Conservation (phyloP, 2,113 vertebrate genomes). For the Dipodomys merriami region DNA sequence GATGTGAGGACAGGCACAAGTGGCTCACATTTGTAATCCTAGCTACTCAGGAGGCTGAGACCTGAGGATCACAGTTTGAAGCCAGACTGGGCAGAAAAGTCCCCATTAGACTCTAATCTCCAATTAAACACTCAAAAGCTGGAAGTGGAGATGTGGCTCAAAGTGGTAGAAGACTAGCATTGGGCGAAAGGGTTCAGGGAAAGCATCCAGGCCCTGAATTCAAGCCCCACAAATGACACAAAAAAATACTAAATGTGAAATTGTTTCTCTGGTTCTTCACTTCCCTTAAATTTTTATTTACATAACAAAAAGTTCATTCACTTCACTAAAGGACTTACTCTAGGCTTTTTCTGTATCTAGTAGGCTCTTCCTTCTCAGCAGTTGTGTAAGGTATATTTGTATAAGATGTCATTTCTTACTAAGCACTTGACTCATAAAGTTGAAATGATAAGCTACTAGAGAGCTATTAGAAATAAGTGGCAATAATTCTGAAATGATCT, state of each 20-base stretch:
- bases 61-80: too few relatives aligned
- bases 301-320: not conserved
- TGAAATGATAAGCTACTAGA: not conserved
- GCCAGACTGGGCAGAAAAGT: too few relatives aligned
- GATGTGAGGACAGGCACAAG: not conserved
- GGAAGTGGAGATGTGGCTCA: too few relatives aligned
- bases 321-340: not conserved
- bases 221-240: not conserved
- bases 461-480: conserved; percentile 37
- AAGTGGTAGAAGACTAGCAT: too few relatives aligned
- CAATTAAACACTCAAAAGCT: too few relatives aligned
- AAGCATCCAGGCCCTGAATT: too few relatives aligned
- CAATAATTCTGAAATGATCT: conserved; percentile 29
- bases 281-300: not conserved
- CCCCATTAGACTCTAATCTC: too few relatives aligned
- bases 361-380: conserved; percentile 5
- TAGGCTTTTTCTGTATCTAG: not conserved
- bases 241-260: conserved; percentile 19
- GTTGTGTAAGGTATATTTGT: not conserved
- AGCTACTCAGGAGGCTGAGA: too few relatives aligned
- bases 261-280: not conserved
- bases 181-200: too few relatives aligned
- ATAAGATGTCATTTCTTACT: not conserved
- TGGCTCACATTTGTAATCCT: too few relatives aligned
- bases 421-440: not conserved